Percentiles rank a stretch among this genome's conserved stretches.
These are phyloP conservation scores for Polyploca ridens DNA, from an alignment of 2,888 invertebrate genomes.

Conservation along the genomic window DNA sequence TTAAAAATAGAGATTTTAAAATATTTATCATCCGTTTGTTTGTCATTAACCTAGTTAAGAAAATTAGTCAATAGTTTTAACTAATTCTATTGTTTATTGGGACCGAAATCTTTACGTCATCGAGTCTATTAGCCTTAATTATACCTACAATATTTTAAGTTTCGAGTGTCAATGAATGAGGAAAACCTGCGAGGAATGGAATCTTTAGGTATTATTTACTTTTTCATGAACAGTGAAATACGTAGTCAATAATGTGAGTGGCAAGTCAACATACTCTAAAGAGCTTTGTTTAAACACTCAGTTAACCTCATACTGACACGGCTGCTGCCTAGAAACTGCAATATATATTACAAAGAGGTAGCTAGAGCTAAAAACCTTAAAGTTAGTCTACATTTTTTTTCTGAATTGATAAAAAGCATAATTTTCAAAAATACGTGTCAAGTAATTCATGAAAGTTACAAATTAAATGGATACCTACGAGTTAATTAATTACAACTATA, in stretches of 20 bases:
- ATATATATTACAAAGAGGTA: neutral
- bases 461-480: too few relatives aligned
- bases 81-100: conserved; percentile 34
- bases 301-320: conserved; percentile 14
- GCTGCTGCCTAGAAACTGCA: neutral
- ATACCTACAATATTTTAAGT: conserved; percentile 21
- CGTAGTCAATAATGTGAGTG: conserved; percentile 22
- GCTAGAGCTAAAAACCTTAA: too few relatives aligned
- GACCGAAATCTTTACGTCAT: conserved; percentile 21
- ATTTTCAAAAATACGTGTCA: too few relatives aligned
- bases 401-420: too few relatives aligned
- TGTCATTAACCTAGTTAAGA: conserved; percentile 56
- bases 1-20: neutral
- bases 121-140: conserved; percentile 57
- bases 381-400: too few relatives aligned
- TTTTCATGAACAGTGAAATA: conserved; percentile 9
- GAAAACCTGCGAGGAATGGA: neutral
- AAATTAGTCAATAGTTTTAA: conserved; percentile 35
- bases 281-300: conserved; percentile 45
- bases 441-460: too few relatives aligned
- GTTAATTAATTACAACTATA: too few relatives aligned
- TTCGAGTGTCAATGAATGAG: neutral
- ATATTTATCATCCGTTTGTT: conserved; percentile 9
- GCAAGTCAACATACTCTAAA: conserved; percentile 48
- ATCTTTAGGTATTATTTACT: conserved; percentile 2